phyloP scores from a whole-genome alignment of 2,888 invertebrate species.

The Lasioglossum vierecki region DNA sequence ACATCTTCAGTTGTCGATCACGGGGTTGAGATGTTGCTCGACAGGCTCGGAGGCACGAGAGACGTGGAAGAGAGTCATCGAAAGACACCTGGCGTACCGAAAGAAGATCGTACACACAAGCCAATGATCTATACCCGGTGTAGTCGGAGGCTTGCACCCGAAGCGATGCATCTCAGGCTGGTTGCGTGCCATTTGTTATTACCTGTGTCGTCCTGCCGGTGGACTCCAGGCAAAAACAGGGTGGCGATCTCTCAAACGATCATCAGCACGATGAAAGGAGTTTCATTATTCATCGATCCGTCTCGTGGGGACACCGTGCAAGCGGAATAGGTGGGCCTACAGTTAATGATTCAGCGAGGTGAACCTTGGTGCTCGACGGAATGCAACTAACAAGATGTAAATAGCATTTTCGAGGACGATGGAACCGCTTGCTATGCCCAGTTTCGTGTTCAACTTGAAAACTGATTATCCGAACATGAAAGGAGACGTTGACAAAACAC shows the following conservation, averaged over 20 bases:
- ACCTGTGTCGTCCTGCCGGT: slow-evolving; percentile 63
- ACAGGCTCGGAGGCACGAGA: not conserved
- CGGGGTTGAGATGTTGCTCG: not conserved
- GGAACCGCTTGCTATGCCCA: not conserved
- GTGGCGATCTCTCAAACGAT: slow-evolving; percentile 66
- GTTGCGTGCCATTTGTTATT: slow-evolving; percentile 77
- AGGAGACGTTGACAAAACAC: not conserved
- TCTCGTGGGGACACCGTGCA: slow-evolving; percentile 23
- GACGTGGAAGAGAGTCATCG: not conserved
- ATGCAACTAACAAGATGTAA: not conserved
- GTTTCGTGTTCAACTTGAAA: not conserved
- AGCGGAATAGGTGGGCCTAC: slow-evolving; percentile 2
- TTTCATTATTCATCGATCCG: slow-evolving; percentile 73
- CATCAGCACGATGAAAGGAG: slow-evolving; percentile 67
- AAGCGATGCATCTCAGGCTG: slow-evolving; percentile 55
- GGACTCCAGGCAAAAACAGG: slow-evolving; percentile 59
- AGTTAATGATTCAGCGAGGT: slow-evolving; percentile 13
- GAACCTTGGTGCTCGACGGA: slow-evolving; percentile 37
- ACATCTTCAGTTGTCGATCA: slow-evolving; percentile 1
- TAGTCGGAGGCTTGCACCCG: not conserved
- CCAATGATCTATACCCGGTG: slow-evolving; percentile 14
- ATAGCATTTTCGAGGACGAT: not conserved
- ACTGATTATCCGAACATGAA: not conserved
- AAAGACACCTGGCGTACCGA: not conserved
- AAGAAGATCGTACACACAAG: slow-evolving; percentile 8